Conservation (phyloP, 2,113 vertebrate species). For the Saimiri boliviensis region DNA sequence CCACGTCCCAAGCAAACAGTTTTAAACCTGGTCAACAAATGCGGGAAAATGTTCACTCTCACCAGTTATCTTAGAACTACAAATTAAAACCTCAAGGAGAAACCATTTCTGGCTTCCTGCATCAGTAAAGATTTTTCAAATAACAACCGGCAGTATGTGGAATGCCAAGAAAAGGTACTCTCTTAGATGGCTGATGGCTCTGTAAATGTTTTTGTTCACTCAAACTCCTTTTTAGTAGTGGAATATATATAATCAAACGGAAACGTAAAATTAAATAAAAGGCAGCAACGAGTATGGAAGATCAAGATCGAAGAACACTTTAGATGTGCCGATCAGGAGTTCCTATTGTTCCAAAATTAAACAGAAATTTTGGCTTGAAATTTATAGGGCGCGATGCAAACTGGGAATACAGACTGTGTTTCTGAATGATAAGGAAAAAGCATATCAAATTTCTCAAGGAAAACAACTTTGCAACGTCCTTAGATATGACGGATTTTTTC, state of each 20-base stretch:
- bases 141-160: background rate
- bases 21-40: conserved; percentile 45
- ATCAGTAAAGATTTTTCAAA: background rate
- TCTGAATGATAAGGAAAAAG: background rate
- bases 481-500: background rate
- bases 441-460: background rate
- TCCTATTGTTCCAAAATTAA: conserved; percentile 53
- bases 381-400: background rate
- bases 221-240: background rate
- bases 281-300: background rate
- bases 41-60: background rate
- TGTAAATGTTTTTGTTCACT: conserved; percentile 28
- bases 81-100: background rate
- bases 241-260: background rate
- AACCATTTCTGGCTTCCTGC: background rate
- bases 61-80: background rate
- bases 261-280: conserved; percentile 12
- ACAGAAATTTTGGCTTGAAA: conserved; percentile 52
- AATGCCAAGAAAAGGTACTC: background rate
- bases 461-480: conserved; percentile 40
- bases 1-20: background rate
- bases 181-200: background rate
- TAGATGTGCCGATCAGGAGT: background rate
- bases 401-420: conserved; percentile 26
- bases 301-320: background rate